These are phyloP conservation scores for Ascidia mentula DNA, from an alignment of 23 tunicate species.

Conservation along the genomic window DNA sequence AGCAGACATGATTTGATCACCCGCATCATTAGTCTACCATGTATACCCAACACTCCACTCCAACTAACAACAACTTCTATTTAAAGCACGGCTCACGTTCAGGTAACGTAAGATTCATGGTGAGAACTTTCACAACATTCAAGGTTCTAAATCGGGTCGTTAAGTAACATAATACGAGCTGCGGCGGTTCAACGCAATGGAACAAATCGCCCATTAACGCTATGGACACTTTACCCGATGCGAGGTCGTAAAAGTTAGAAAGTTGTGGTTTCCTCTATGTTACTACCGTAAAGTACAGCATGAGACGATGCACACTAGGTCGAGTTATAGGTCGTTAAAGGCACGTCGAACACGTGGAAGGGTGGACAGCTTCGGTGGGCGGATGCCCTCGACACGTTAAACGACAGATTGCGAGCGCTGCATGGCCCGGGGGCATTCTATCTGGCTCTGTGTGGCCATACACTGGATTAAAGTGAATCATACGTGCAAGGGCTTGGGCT, in stretches of 20 bases:
- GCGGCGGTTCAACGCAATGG: constrained; percentile 1
- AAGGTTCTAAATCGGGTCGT: no score
- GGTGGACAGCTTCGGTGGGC: constrained; percentile 13
- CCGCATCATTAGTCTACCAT: no score
- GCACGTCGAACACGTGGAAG: background rate
- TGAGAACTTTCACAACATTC: no score
- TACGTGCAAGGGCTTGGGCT: no score
- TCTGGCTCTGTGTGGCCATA: background rate
- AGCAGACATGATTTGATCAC: no score
- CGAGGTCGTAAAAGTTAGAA: background rate
- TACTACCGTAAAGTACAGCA: background rate
- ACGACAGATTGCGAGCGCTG: background rate
- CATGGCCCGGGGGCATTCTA: background rate
- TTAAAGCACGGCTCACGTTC: no score
- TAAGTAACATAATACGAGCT: no score
- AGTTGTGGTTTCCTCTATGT: background rate
- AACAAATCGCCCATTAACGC: background rate
- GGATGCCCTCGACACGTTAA: background rate
- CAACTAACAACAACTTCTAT: no score
- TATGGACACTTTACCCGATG: background rate
- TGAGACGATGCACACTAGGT: background rate
- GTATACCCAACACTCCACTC: no score
- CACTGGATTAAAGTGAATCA: background rate
- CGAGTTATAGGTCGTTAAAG: background rate
- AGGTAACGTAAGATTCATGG: no score